phyloP scores from a whole-genome alignment of 2,113 vertebrate species.

The Stigmatopora nigra region DNA sequence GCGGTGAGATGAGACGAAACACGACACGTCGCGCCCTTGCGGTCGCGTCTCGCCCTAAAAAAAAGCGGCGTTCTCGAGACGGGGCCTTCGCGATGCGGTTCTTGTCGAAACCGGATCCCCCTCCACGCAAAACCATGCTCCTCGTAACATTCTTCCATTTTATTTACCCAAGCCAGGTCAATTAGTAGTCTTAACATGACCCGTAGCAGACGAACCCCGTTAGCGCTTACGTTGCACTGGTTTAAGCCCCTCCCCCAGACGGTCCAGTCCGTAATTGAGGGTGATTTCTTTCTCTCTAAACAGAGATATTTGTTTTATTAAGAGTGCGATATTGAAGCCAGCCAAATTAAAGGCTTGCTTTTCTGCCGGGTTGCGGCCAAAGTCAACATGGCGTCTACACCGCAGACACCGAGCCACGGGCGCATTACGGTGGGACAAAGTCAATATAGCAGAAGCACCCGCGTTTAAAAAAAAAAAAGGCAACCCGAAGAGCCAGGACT shows the following conservation, averaged over 20 bases:
- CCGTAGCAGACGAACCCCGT: conserved; percentile 39
- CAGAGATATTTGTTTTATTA: conserved; percentile 77
- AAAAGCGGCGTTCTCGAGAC: conserved; percentile 9
- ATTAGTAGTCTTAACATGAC: conserved; percentile 49
- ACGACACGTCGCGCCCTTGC: conserved; percentile 8
- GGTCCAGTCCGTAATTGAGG: conserved; percentile 46
- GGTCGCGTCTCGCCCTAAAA: conserved; percentile 25
- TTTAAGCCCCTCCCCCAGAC: background rate
- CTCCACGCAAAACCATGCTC: conserved; percentile 24
- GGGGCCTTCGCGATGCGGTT: conserved; percentile 20
- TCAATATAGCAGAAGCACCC: conserved; percentile 28
- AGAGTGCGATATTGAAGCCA: conserved; percentile 64
- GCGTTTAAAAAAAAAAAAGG: conserved; percentile 17
- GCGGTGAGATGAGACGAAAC: conserved; percentile 5
- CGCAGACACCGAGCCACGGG: conserved; percentile 48
- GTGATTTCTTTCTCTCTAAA: conserved; percentile 67
- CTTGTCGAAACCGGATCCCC: conserved; percentile 28
- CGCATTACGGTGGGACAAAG: conserved; percentile 17
- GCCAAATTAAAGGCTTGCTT: conserved; percentile 72
- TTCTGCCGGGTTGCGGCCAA: conserved; percentile 64
- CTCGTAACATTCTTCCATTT: conserved; percentile 44
- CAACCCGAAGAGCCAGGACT: conserved; percentile 15
- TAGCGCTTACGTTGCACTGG: conserved; percentile 24
- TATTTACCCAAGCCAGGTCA: conserved; percentile 57
- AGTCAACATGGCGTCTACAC: conserved; percentile 66